A percentile compares a stretch with the other conserved stretches of the same genome.
phyloP scores from a whole-genome alignment of 2,888 invertebrate species.

The Stenoptilia bipunctidactyla region DNA sequence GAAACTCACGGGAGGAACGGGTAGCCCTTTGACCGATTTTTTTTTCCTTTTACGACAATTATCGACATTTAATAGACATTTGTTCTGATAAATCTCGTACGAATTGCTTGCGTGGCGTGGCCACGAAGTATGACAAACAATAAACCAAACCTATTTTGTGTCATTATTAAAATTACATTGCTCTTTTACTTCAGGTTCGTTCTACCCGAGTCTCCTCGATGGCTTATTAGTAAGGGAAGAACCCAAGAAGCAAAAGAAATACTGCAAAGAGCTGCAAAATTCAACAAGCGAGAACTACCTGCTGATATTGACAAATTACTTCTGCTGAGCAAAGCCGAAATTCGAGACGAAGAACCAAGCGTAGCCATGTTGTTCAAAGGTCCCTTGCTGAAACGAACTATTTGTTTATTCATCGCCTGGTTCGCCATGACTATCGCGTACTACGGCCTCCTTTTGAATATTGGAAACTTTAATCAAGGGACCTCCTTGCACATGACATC shows the following conservation, averaged over 20 bases:
- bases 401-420: slow-evolving; percentile 81
- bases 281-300: slow-evolving; percentile 75
- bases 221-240: slow-evolving; percentile 80
- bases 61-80: too few relatives aligned
- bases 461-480: slow-evolving; percentile 79
- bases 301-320: slow-evolving; percentile 78
- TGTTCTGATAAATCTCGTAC: too few relatives aligned
- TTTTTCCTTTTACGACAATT: too few relatives aligned
- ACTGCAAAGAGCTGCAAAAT: slow-evolving; percentile 74
- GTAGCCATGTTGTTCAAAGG: slow-evolving; percentile 77
- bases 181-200: slow-evolving; percentile 69
- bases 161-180: too few relatives aligned
- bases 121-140: too few relatives aligned
- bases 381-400: slow-evolving; percentile 75
- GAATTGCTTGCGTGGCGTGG: too few relatives aligned
- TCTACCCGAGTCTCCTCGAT: slow-evolving; percentile 84
- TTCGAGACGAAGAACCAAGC: slow-evolving; percentile 59
- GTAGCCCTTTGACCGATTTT: too few relatives aligned
- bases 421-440: slow-evolving; percentile 83
- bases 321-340: slow-evolving; percentile 57
- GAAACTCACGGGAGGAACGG: too few relatives aligned
- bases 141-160: too few relatives aligned
- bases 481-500: slow-evolving; percentile 78
- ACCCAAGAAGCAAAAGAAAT: slow-evolving; percentile 78
- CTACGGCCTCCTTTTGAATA: slow-evolving; percentile 82